A percentile compares a stretch with the other conserved stretches of the same genome.
These are phyloP conservation scores for Brassicogethes aeneus DNA, from an alignment of 2,888 invertebrate genomes.

Conservation along the genomic window DNA sequence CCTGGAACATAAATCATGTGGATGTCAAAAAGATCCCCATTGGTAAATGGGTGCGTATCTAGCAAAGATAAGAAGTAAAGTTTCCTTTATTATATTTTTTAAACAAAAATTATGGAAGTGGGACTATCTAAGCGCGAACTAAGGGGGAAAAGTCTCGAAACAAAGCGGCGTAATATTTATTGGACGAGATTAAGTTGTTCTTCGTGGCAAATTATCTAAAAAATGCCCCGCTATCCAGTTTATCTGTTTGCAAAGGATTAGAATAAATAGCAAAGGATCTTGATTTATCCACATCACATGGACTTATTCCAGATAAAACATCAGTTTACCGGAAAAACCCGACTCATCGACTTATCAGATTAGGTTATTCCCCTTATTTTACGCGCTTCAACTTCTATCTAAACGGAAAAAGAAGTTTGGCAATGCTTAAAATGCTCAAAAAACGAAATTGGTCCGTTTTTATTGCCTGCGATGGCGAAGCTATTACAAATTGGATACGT, in stretches of 20 bases:
- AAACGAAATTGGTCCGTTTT: too few species aligned
- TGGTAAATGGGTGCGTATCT: too few species aligned
- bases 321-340: slow-evolving; percentile 1
- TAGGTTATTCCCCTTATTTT: not conserved
- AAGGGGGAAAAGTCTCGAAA: too few species aligned
- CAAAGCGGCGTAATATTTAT: not conserved
- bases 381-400: not conserved
- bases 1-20: too few species aligned
- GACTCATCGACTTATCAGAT: slow-evolving; percentile 1
- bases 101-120: too few species aligned
- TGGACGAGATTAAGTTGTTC: not conserved
- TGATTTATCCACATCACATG: slow-evolving; percentile 1
- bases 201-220: not conserved
- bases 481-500: too few species aligned
- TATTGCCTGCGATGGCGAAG: too few species aligned
- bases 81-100: too few species aligned
- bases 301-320: not conserved
- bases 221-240: not conserved
- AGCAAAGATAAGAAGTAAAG: too few species aligned
- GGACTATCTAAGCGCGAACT: too few species aligned
- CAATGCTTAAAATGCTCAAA: too few species aligned
- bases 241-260: not conserved
- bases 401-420: not conserved
- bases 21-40: too few species aligned
- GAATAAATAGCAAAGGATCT: not conserved